Evolutionary conservation across 2,797 vertebrate genomes (phyloP).

Genomic region (Sebastes hopkinsi): DNA sequence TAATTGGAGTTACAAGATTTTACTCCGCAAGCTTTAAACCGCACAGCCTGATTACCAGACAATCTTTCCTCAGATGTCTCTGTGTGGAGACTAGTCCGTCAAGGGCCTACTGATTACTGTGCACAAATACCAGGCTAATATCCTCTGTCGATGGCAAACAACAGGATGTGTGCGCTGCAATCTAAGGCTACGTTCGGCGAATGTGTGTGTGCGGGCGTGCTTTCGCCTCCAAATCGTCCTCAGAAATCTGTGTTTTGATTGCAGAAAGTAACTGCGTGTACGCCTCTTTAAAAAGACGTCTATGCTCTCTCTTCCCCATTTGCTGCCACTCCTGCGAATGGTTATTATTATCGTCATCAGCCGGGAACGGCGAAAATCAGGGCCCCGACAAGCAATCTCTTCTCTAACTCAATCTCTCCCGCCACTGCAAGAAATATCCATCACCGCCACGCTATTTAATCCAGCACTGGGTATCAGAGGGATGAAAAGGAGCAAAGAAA

Average conservation of each 20-base stretch:
- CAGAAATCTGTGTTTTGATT: slow-evolving; percentile 83
- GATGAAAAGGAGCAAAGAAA: background rate
- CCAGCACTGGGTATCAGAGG: background rate
- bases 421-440: slow-evolving; percentile 61
- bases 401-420: slow-evolving; percentile 32
- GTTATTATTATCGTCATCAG: slow-evolving; percentile 84
- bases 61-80: slow-evolving; percentile 63
- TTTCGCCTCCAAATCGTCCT: slow-evolving; percentile 44
- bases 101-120: slow-evolving; percentile 73
- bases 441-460: background rate
- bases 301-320: slow-evolving; percentile 63
- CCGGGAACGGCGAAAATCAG: slow-evolving; percentile 78
- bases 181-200: slow-evolving; percentile 21
- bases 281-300: slow-evolving; percentile 72
- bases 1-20: slow-evolving; percentile 41
- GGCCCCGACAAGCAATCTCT: slow-evolving; percentile 80
- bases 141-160: slow-evolving; percentile 72
- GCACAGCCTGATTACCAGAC: slow-evolving; percentile 71
- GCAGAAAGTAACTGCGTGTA: slow-evolving; percentile 76
- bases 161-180: slow-evolving; percentile 71
- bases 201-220: background rate
- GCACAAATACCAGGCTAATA: slow-evolving; percentile 79
- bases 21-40: slow-evolving; percentile 39
- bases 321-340: slow-evolving; percentile 78
- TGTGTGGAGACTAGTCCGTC: slow-evolving; percentile 58